Percentiles rank a stretch among this genome's conserved stretches.
Evolutionary conservation across 2,113 vertebrate species (phyloP).

Genomic region (Ictalurus furcatus): DNA sequence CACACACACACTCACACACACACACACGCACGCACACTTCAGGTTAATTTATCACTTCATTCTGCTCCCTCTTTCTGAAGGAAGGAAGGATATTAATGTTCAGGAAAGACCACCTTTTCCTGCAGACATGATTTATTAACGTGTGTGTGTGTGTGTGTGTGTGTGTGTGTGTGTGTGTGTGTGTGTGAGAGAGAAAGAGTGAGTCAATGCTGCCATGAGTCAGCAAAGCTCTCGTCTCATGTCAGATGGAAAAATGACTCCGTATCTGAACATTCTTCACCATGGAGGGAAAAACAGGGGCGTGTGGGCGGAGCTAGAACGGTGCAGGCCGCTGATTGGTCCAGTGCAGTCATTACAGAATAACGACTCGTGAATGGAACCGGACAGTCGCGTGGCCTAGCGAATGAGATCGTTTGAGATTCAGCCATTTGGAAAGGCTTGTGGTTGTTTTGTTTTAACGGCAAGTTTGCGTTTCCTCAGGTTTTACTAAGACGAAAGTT

Average conservation of each 20-base stretch:
- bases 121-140: background rate
- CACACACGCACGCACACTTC: background rate
- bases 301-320: background rate
- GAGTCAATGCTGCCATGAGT: background rate
- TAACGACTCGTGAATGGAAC: background rate
- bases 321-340: background rate
- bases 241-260: conserved; percentile 5
- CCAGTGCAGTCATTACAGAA: background rate
- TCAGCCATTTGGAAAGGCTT: background rate
- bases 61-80: background rate
- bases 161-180: background rate
- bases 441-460: too few species aligned
- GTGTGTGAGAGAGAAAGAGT: background rate
- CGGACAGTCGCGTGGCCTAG: background rate
- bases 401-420: background rate
- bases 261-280: background rate
- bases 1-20: background rate
- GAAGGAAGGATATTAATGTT: conserved; percentile 27
- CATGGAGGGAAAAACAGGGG: background rate
- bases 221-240: background rate
- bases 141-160: background rate
- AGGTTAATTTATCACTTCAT: background rate
- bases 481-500: too few species aligned
- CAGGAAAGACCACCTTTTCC: conserved; percentile 21
- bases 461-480: background rate